Conservation (phyloP, 2,888 invertebrate genomes). For the Autographa pulchrina region DNA sequence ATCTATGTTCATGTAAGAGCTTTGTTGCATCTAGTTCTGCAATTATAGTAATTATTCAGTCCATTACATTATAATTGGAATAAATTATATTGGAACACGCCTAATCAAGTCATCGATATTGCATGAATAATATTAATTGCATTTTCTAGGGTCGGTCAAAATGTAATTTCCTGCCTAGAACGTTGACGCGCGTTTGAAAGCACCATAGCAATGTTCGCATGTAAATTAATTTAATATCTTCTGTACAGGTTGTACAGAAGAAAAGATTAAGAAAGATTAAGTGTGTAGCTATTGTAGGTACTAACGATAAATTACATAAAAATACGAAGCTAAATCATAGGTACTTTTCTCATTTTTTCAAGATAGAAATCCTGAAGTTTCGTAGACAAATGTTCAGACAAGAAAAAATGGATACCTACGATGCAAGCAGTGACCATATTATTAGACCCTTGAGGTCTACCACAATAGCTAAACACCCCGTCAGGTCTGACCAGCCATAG, state of each 20-base stretch:
- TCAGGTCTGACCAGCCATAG: background rate
- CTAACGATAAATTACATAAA: too few relatives aligned
- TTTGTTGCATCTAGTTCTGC: constrained; percentile 9
- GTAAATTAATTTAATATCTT: too few relatives aligned
- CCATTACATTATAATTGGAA: constrained; percentile 14
- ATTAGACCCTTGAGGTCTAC: background rate
- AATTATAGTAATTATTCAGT: constrained; percentile 11
- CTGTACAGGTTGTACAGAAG: too few relatives aligned
- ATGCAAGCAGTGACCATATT: background rate
- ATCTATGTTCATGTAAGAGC: constrained; percentile 6
- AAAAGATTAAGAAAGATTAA: too few relatives aligned
- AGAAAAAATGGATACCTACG: too few relatives aligned
- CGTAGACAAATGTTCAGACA: too few relatives aligned
- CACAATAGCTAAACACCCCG: background rate
- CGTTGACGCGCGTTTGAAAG: background rate
- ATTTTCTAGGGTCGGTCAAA: background rate
- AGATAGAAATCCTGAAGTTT: too few relatives aligned
- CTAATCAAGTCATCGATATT: background rate
- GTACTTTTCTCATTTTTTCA: too few relatives aligned
- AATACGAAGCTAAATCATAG: too few relatives aligned
- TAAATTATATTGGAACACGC: constrained; percentile 7
- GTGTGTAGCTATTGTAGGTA: too few relatives aligned
- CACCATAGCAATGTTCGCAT: too few relatives aligned
- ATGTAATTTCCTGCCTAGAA: background rate
- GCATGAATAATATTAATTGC: constrained; percentile 7